These are phyloP conservation scores for Psilopsiagon aurifrons DNA, from an alignment of 2,113 vertebrate genomes.

Conservation along the genomic window DNA sequence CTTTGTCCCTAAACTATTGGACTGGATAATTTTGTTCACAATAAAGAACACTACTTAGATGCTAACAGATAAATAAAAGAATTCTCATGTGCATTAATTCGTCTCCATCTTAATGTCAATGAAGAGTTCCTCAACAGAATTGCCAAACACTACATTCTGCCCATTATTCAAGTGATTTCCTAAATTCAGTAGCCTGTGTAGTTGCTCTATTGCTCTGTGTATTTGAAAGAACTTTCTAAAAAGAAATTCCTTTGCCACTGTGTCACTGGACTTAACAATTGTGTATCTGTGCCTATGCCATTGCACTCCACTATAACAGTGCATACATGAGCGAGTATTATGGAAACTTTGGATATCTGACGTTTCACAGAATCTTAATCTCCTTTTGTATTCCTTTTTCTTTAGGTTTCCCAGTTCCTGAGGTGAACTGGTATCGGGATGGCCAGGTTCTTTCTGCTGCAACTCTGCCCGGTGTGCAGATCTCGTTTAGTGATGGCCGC, in stretches of 20 bases:
- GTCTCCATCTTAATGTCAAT: neutral
- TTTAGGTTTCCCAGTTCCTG: constrained; percentile 96
- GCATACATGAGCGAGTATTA: rapidly evolving
- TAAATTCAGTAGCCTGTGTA: neutral
- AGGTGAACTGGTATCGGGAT: constrained; percentile 99
- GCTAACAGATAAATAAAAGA: neutral
- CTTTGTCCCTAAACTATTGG: neutral
- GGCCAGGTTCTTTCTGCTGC: constrained; percentile 96
- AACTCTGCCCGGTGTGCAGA: constrained; percentile 92
- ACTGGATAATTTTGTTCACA: neutral
- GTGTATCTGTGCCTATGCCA: neutral
- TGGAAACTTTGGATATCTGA: neutral
- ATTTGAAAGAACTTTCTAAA: neutral
- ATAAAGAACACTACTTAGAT: neutral
- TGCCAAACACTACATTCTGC: neutral
- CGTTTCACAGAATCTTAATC: neutral
- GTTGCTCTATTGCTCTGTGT: neutral
- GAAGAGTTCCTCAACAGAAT: neutral
- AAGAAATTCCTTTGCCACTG: neutral
- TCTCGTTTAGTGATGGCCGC: constrained; percentile 98
- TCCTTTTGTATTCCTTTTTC: neutral
- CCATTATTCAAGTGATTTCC: neutral
- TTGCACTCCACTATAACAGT: neutral
- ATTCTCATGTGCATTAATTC: rapidly evolving
- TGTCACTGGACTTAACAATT: neutral